phyloP scores from a whole-genome alignment of 2,797 vertebrate species.

The Loriculus beryllinus region DNA sequence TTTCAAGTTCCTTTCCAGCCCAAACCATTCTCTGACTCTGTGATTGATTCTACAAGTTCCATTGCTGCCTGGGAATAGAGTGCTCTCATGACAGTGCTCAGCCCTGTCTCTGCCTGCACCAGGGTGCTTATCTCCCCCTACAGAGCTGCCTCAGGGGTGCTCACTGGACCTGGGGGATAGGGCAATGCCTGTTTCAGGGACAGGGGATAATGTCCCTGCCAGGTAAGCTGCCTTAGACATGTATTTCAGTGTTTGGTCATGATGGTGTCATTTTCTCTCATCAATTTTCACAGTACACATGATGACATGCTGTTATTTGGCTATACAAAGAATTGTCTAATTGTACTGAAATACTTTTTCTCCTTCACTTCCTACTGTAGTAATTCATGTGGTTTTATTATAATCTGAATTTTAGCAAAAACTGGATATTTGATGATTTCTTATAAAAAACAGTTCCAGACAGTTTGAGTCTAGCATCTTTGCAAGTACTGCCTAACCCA shows the following conservation, averaged over 20 bases:
- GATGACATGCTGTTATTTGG: neutral
- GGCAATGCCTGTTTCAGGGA: neutral
- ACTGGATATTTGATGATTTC: neutral
- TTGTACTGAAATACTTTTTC: neutral
- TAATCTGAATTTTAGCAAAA: neutral
- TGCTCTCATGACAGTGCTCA: neutral
- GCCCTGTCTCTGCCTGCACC: neutral
- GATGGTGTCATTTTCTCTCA: neutral
- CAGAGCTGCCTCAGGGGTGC: accelerated
- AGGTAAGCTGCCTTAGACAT: accelerated
- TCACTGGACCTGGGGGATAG: neutral
- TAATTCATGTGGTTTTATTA: neutral
- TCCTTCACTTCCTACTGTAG: neutral
- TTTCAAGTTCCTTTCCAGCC: too few species aligned
- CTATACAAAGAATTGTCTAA: neutral
- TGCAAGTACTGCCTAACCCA: neutral
- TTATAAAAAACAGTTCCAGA: neutral
- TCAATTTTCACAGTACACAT: neutral
- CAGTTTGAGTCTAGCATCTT: neutral
- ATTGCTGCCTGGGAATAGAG: neutral
- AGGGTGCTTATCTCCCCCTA: too few species aligned
- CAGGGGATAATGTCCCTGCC: neutral
- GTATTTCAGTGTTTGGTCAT: accelerated
- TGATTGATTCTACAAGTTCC: neutral
- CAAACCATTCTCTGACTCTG: too few species aligned